phyloP scores from a whole-genome alignment of 2,113 vertebrate species.

The Marmota flaviventris region DNA sequence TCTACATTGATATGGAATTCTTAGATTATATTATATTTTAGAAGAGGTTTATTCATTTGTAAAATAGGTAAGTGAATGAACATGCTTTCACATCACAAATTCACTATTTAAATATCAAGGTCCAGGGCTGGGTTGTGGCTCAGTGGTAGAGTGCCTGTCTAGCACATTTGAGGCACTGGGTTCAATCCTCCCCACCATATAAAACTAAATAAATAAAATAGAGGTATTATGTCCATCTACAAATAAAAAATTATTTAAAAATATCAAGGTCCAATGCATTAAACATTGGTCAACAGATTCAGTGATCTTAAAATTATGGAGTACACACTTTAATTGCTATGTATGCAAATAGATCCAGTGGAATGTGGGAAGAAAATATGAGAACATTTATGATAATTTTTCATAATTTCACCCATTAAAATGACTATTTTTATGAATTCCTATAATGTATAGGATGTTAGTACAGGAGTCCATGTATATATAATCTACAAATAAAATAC shows the following conservation, averaged over 20 bases:
- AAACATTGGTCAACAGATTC: background rate
- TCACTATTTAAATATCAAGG: background rate
- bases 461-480: background rate
- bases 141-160: too few relatives aligned
- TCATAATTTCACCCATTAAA: slow-evolving; percentile 22
- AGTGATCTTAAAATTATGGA: background rate
- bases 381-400: slow-evolving; percentile 23
- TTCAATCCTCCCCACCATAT: too few relatives aligned
- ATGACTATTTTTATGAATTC: background rate
- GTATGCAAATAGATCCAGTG: background rate
- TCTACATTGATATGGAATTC: slow-evolving; percentile 1
- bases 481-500: slow-evolving; percentile 3
- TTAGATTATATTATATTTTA: slow-evolving; percentile 36
- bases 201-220: too few relatives aligned
- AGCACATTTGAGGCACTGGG: too few relatives aligned
- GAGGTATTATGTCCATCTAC: too few relatives aligned
- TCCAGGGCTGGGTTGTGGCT: background rate
- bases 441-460: background rate
- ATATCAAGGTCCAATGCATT: background rate
- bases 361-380: background rate
- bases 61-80: slow-evolving; percentile 5
- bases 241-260: background rate
- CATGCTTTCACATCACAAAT: slow-evolving; percentile 34
- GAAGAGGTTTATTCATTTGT: slow-evolving; percentile 8
- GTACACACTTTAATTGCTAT: background rate